These are phyloP conservation scores for Brachionus plicatilis DNA, from an alignment of 1,140 invertebrate genomes.

Conservation along the genomic window DNA sequence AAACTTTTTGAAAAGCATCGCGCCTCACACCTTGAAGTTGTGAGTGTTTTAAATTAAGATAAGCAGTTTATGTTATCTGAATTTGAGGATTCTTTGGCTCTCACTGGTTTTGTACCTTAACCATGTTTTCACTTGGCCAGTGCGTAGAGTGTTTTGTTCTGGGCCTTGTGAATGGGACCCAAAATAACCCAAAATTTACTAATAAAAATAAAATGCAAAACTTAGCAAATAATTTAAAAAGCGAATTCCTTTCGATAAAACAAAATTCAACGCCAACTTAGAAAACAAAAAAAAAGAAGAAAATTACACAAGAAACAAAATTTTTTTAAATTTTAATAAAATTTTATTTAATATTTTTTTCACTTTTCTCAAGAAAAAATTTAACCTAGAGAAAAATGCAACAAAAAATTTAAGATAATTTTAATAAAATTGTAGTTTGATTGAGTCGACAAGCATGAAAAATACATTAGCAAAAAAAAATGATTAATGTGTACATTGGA, in stretches of 20 bases:
- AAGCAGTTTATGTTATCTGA: background rate
- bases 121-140: too few relatives aligned
- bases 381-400: background rate
- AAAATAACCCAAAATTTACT: background rate
- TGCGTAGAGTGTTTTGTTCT: too few relatives aligned
- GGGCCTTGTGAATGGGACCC: too few relatives aligned
- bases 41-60: background rate
- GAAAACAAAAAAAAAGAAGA: background rate
- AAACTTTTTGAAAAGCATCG: background rate
- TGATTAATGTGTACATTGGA: background rate
- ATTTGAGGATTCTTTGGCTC: background rate
- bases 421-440: background rate
- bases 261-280: background rate
- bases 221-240: background rate
- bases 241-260: background rate
- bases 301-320: background rate
- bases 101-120: background rate
- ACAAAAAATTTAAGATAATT: background rate
- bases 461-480: background rate
- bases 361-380: background rate
- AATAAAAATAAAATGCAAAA: background rate
- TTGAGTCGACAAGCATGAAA: background rate
- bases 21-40: background rate
- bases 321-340: background rate
- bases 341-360: background rate